A percentile compares a stretch with the other conserved stretches of the same genome.
phyloP scores from a whole-genome alignment of 2,888 invertebrate species.

The Zaprionus lineosus region DNA sequence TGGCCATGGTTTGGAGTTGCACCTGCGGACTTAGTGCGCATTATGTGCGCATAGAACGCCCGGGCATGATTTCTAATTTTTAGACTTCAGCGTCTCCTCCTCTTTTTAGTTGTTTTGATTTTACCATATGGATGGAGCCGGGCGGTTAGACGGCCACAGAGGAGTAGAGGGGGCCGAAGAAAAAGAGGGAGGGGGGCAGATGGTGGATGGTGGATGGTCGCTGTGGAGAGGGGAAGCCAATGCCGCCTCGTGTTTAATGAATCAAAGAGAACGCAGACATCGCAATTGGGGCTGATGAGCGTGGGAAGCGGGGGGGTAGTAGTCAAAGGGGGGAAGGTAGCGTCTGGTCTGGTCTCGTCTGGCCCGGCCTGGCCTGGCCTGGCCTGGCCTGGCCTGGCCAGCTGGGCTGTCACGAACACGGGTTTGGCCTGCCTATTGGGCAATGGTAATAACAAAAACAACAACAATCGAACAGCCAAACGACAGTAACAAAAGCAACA shows the following conservation, averaged over 20 bases:
- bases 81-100: constrained; percentile 35
- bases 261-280: constrained; percentile 48
- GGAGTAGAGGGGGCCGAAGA: no score
- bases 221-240: not conserved
- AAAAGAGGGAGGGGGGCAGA: not conserved
- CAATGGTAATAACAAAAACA: constrained; percentile 38
- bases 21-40: constrained; percentile 66
- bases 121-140: not conserved
- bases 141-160: no score
- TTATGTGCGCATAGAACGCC: constrained; percentile 54
- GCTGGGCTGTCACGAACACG: constrained; percentile 68
- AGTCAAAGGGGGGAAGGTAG: not conserved
- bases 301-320: constrained; percentile 1
- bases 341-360: constrained; percentile 18
- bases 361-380: constrained; percentile 8
- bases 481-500: constrained; percentile 33
- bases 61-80: constrained; percentile 67
- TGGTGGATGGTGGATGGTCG: not conserved
- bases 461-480: constrained; percentile 32
- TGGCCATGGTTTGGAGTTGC: constrained; percentile 50
- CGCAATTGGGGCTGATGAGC: constrained; percentile 6
- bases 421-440: constrained; percentile 55
- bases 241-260: constrained; percentile 56
- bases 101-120: constrained; percentile 34
- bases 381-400: constrained; percentile 38